Evolutionary conservation across 2,888 invertebrate species (phyloP), one percentile per base, ranked within the genome.

Genomic region (Tanytarsus gracilentus): DNA sequence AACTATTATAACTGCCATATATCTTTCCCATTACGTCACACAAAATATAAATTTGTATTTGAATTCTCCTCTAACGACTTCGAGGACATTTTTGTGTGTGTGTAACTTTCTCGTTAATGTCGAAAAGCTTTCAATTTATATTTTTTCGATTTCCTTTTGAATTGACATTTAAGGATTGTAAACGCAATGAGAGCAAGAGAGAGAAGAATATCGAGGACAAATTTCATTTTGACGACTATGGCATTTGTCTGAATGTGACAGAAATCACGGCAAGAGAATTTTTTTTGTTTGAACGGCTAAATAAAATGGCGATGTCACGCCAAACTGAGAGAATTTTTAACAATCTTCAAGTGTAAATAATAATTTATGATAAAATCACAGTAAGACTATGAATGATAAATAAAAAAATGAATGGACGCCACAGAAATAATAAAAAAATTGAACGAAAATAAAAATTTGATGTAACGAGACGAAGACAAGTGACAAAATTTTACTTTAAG

Each of bases 331-430:
- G 23, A 23, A 16, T 23, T 18, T 23, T n/a, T 44, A 16, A 44
- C 18, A 44, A 27, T 49, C 9, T 16, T n/a, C 44, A 44, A 44
- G 21, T n/a, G 21, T 23, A 25, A 50, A 50, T 27, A 6, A 23
- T 18, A 48, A 23, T 11, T 18, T 50, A 30, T 25, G 6, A 40
- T 9, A 9, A 27, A 51, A 26, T 51, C 27, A 53, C 26, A 59
- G 44, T 58, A 29, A 40, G 16, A 44, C 44, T 44, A 44, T 44
- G 26, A 50, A 16, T 50, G n/a, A 14, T n/a, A n/a, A n/a, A n/a
- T n/a, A n/a, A n/a, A n/a, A 52, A 52, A 16, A 2, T 9, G 50
- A 50, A 60, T 60, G 50, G 60, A 60, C 60, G 60, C 60, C 60
- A 60, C 60, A 60, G 26, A 60, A 60, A 48, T 60, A n/a, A 60